Base-by-base conservation (phyloP, 2,888 invertebrate genomes). In the Mesorhabditis belari region DNA sequence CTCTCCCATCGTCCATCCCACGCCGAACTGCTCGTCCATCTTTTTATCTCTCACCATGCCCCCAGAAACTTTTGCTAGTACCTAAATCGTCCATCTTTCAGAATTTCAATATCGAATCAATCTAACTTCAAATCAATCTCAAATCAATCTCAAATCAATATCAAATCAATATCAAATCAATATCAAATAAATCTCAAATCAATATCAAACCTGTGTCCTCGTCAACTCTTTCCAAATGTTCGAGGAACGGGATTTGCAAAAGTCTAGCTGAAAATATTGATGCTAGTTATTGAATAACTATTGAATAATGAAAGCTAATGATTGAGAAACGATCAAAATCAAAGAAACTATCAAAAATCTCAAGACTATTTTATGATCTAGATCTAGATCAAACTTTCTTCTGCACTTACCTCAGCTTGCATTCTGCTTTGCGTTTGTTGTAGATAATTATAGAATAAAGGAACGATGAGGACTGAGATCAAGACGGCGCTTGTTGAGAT, bases 401-500 rank as follows among this genome's bases (percentile, higher is more conserved):
- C n/a, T n/a, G n/a, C n/a, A n/a, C n/a, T n/a, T 23, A 66, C 58
- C 61, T 71, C 71, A 21, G 67, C 61, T 58, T 65, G 65, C 63
- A 71, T 64, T 17, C 65, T 57, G 9, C 67, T 64, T 49, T 71
- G 71, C 60, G 69, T 66, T 49, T 66, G 67, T 53, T 71, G 71
- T 62, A 71, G 65, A 25, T 69, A 64, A 61, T 67, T 71, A 60
- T 71, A 71, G 49, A 71, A 21, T 57, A 71, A 66, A 26, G 71
- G 71, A 6, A 71, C 63, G 49, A 65, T 60, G 50, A 71, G 60
- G 1, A 66, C 67, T 50, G 64, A 66, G 27, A 65, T 55, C 12
- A 69, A 49, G 12, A 63, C 63, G 25, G 71, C 69, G 23, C 67
- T 57, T 0, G 71, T 71, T 21, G 63, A 64, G 25, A 67, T 57